A percentile compares a stretch with the other conserved stretches of the same genome.
Conservation (phyloP, 1,140 invertebrate species). For the Sycobia sp. region DNA sequence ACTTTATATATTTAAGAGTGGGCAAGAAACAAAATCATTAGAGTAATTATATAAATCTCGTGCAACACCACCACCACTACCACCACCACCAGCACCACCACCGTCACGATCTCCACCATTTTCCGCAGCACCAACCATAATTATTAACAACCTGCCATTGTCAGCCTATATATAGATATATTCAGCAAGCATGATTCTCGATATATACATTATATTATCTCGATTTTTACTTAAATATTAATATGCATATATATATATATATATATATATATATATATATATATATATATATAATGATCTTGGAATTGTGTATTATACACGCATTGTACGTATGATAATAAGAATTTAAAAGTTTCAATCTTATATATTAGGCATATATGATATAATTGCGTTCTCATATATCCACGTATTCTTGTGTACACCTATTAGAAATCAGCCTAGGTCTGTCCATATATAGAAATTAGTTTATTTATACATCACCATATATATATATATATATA, state of each 20-base stretch:
- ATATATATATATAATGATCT: slow-evolving; percentile 3
- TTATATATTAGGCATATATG: slow-evolving; percentile 28
- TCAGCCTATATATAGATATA: too few species aligned
- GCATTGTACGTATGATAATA: slow-evolving; percentile 30
- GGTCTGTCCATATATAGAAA: slow-evolving; percentile 24
- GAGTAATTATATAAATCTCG: slow-evolving; percentile 8
- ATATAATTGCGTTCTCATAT: slow-evolving; percentile 25
- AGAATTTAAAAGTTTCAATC: too few species aligned
- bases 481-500: too few species aligned
- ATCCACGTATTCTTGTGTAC: slow-evolving; percentile 29
- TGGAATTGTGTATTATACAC: slow-evolving; percentile 33
- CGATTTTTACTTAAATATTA: slow-evolving; percentile 17
- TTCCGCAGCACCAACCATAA: slow-evolving; percentile 55
- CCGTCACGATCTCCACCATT: slow-evolving; percentile 49
- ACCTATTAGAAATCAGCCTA: slow-evolving; percentile 18
- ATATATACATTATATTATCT: slow-evolving; percentile 20
- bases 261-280: neutral
- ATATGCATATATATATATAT: too few species aligned
- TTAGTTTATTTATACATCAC: slow-evolving; percentile 18
- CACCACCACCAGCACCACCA: slow-evolving; percentile 46
- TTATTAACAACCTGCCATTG: slow-evolving; percentile 53
- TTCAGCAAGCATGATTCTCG: slow-evolving; percentile 54
- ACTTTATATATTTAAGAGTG: too few species aligned
- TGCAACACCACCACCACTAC: slow-evolving; percentile 43
- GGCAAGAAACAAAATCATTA: neutral